These are phyloP conservation scores for Lasius platythorax DNA, from an alignment of 2,888 invertebrate genomes.

Conservation along the genomic window DNA sequence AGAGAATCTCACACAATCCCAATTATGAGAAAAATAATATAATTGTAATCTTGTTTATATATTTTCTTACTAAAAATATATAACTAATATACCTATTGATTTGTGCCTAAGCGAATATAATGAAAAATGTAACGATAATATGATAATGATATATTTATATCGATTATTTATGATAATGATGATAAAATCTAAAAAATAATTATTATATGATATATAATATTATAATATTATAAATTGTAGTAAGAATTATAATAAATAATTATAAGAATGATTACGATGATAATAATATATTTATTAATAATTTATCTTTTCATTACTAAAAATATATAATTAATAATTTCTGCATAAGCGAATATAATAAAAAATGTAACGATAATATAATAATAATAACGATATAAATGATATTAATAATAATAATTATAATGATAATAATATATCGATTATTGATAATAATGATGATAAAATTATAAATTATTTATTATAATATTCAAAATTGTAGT, in stretches of 20 bases:
- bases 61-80: too few relatives aligned
- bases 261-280: not conserved
- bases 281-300: not conserved
- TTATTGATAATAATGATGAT: not conserved
- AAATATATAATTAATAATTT: not conserved
- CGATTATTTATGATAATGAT: not conserved
- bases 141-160: too few relatives aligned
- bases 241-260: not conserved
- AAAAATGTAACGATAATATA: not conserved
- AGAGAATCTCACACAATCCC: not conserved
- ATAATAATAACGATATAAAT: conserved; percentile 1
- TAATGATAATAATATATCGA: not conserved
- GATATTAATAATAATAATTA: not conserved
- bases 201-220: not conserved
- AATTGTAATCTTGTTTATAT: not conserved
- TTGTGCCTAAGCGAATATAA: too few relatives aligned
- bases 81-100: too few relatives aligned
- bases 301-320: not conserved
- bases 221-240: not conserved
- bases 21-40: not conserved
- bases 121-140: too few relatives aligned
- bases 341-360: not conserved
- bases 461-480: not conserved
- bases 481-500: not conserved
- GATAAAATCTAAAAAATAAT: not conserved